A percentile compares a stretch with the other conserved stretches of the same genome.
Evolutionary conservation across 2,113 vertebrate genomes (phyloP).

Genomic region (Orientallactaga bullata): DNA sequence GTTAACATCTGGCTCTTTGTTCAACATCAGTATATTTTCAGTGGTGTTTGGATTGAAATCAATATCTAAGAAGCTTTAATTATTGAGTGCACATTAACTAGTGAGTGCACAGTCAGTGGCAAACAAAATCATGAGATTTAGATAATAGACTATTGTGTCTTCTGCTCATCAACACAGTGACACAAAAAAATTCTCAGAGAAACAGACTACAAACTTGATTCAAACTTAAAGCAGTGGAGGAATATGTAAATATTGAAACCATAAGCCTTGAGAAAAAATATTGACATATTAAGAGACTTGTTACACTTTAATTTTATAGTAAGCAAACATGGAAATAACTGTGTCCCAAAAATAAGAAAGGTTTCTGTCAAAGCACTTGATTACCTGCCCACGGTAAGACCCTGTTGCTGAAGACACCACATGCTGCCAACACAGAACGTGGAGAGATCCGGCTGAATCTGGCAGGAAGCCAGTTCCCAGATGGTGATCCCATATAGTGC

Average conservation of each 20-base stretch:
- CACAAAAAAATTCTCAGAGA: conserved; percentile 27
- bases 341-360: no score
- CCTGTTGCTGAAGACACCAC: no score
- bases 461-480: no score
- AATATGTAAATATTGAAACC: background rate
- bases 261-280: conserved; percentile 13
- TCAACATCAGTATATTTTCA: background rate
- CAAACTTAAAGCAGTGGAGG: background rate
- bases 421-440: no score
- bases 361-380: no score
- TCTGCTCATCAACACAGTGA: background rate
- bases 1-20: background rate
- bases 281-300: background rate
- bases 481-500: no score
- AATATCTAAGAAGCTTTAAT: conserved; percentile 44
- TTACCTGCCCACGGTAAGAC: no score
- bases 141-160: background rate
- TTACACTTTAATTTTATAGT: conserved; percentile 21
- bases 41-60: conserved; percentile 7
- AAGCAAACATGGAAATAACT: no score
- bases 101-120: background rate
- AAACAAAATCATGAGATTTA: background rate
- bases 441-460: no score
- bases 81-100: background rate
- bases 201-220: background rate